Percentiles rank a stretch among this genome's conserved stretches.
Evolutionary conservation across 2,113 vertebrate species (phyloP).

Genomic region (Plecturocebus donacophilus): DNA sequence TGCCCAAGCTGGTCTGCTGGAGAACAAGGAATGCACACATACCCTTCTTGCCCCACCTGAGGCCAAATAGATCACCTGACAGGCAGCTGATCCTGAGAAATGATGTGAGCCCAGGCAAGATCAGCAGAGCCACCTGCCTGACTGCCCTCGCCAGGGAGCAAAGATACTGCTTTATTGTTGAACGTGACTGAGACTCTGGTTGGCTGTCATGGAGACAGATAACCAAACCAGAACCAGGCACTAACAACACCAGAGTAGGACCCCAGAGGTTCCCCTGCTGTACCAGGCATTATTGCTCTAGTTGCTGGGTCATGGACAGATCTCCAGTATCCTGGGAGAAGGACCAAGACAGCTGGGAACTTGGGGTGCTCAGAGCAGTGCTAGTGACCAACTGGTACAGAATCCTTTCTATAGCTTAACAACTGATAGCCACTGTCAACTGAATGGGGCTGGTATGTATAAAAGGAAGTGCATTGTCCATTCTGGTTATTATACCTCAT

Average conservation of each 20-base stretch:
- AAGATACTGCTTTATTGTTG: fast-evolving
- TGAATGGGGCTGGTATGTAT: fast-evolving
- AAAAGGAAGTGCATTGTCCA: not conserved
- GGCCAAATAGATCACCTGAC: not conserved
- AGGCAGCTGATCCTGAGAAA: not conserved
- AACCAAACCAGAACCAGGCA: not conserved
- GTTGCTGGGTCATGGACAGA: not conserved
- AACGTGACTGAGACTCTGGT: fast-evolving
- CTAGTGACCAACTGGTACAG: fast-evolving
- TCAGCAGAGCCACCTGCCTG: not conserved
- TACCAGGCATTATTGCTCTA: fast-evolving
- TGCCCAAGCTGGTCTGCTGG: not conserved
- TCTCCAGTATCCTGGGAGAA: not conserved
- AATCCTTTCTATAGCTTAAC: no score
- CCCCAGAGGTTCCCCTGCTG: no score
- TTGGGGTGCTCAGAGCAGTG: not conserved
- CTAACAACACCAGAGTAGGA: not conserved
- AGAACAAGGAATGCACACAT: not conserved
- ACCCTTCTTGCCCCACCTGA: not conserved
- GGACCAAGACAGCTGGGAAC: not conserved
- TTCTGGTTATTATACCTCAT: fast-evolving
- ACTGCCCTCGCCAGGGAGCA: fast-evolving
- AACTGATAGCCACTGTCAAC: not conserved
- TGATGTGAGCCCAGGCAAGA: not conserved
- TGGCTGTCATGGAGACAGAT: fast-evolving